Evolutionary conservation across 2,888 invertebrate genomes (phyloP), one percentile per base, ranked within the genome.

Genomic region (Pseudococcus longispinus): DNA sequence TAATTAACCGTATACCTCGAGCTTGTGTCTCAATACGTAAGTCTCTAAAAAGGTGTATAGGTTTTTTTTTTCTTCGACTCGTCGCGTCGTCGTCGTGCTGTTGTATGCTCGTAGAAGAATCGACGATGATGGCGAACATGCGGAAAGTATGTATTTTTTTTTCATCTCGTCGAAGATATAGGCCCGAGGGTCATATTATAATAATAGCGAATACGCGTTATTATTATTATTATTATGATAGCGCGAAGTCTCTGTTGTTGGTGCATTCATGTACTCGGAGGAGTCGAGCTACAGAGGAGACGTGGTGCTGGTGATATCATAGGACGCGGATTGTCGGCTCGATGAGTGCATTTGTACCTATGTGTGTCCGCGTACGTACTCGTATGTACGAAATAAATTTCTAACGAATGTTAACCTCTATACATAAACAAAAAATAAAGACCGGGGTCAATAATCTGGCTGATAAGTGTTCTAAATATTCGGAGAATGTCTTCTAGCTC

Each of bases 121-220:
- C 18, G 70, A 70, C 15, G 70, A 70, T 70, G 70, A 70, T 29
- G 70, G 29, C 70, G 29, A 70, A 29, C 29, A 70, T 18, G 70
- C 70, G 29, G 70, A 70, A 70, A 70, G 70, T 70, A 70, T 29
- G 18, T 70, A 70, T 70, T 29, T 70, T 29, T 29, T 26, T 70
- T 6, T 55, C n/a, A 2, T 60, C 60, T 60, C 60, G 23, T 23
- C 60, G 20, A 60, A 60, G 60, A 23, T 60, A 70, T 29, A 70
- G 32, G 70, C 70, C 70, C 70, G 29, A 70, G 70, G 70, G 70
- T 70, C 70, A 70, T 29, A 70, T 70, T 70, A 70, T 70, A 70
- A 70, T 70, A 70, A 70, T 70, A 70, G 70, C 70, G 60, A 70
- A 29, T 70, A 29, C 70, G 15, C 70, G 29, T 26, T 70, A 18